Evolutionary conservation across 2,888 invertebrate genomes (phyloP).

Genomic region (Lepas anatifera): DNA sequence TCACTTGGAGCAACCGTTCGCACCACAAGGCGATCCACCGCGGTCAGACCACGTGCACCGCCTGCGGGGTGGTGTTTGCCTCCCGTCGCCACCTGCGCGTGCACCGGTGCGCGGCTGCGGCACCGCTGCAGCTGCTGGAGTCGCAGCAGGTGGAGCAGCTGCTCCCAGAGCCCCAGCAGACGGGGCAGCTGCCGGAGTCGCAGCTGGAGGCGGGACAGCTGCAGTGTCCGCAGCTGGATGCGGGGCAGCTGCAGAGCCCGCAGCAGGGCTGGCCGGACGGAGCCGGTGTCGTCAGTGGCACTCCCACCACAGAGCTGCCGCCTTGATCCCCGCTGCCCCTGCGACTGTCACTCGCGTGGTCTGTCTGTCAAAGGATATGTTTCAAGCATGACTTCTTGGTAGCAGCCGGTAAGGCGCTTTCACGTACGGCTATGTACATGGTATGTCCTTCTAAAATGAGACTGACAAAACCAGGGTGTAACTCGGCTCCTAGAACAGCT

Average conservation of each 20-base stretch:
- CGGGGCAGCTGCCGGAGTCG: slow-evolving; percentile 9
- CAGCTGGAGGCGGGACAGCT: slow-evolving; percentile 18
- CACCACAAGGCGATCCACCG: neutral
- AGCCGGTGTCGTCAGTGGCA: neutral
- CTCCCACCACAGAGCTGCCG: too few species aligned
- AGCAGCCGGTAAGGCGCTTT: too few species aligned
- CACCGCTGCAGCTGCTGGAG: slow-evolving; percentile 16
- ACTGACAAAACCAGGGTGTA: too few species aligned
- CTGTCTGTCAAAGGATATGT: too few species aligned
- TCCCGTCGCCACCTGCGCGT: slow-evolving; percentile 13
- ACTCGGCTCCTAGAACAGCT: too few species aligned
- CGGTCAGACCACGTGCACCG: slow-evolving; percentile 10
- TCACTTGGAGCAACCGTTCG: neutral
- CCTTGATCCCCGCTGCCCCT: too few species aligned
- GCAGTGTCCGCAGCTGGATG: slow-evolving; percentile 8
- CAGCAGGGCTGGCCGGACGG: neutral
- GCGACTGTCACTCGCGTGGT: too few species aligned
- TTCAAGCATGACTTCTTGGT: too few species aligned
- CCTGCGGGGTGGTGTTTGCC: slow-evolving; percentile 13
- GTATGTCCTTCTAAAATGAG: too few species aligned
- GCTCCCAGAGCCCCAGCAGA: slow-evolving; percentile 18
- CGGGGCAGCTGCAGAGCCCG: slow-evolving; percentile 12
- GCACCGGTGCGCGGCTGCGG: slow-evolving; percentile 15
- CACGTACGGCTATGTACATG: too few species aligned
- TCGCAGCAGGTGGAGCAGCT: slow-evolving; percentile 11